Evolutionary conservation across 2,888 invertebrate genomes (phyloP).

Genomic region (Ramazzottius varieornatus): DNA sequence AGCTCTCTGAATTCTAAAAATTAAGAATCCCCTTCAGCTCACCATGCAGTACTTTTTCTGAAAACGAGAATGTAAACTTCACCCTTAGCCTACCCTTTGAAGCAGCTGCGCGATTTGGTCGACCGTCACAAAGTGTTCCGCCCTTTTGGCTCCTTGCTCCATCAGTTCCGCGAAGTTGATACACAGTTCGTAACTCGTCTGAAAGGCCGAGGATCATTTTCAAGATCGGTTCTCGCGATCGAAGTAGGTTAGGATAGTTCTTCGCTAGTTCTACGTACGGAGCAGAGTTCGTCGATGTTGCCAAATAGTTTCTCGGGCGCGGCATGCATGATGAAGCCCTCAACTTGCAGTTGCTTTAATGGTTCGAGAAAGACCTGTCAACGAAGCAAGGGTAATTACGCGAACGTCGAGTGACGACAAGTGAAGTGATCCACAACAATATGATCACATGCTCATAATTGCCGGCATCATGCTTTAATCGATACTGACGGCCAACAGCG

Average conservation of each 20-base stretch:
- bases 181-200: slow-evolving; percentile 1
- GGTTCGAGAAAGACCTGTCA: slow-evolving; percentile 35
- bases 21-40: not conserved
- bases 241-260: not conserved
- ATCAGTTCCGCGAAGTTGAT: not conserved
- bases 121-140: not conserved
- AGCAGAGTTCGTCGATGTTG: slow-evolving; percentile 33
- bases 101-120: not conserved
- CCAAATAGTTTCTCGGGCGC: slow-evolving; percentile 36
- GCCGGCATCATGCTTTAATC: too few species aligned
- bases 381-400: slow-evolving; percentile 2
- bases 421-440: too few species aligned
- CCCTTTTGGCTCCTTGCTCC: not conserved
- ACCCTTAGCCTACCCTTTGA: not conserved
- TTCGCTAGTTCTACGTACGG: slow-evolving; percentile 17
- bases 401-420: too few species aligned
- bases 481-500: too few species aligned
- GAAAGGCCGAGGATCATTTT: not conserved
- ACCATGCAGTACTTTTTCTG: too few species aligned
- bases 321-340: slow-evolving; percentile 34
- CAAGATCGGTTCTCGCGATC: too few species aligned
- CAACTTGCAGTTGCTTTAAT: slow-evolving; percentile 35
- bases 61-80: not conserved
- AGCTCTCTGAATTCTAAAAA: not conserved
- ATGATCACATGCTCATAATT: too few species aligned